Conservation (phyloP, 1,140 invertebrate species). For the Heliconius eleuchia region DNA sequence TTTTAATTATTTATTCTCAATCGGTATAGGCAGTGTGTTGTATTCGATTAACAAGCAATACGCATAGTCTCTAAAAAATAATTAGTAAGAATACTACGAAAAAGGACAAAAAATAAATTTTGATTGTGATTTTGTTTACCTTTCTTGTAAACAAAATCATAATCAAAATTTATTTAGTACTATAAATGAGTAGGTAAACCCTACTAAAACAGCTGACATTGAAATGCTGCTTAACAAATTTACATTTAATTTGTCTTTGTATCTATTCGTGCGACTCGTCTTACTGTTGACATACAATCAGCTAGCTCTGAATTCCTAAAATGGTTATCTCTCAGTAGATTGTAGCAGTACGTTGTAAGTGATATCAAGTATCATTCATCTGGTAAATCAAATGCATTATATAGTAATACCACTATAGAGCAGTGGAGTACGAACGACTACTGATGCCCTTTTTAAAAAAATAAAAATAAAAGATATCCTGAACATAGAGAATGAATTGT, state of each 20-base stretch:
- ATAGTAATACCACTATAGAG: too few species aligned
- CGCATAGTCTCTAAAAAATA: too few species aligned
- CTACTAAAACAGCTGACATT: background rate
- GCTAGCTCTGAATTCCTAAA: background rate
- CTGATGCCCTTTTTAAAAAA: too few species aligned
- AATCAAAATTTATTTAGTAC: too few species aligned
- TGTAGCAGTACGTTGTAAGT: background rate
- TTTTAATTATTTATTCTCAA: too few species aligned
- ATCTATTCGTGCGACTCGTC: background rate
- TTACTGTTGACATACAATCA: conserved; percentile 27
- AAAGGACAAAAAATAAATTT: background rate
- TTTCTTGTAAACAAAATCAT: too few species aligned
- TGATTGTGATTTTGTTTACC: background rate
- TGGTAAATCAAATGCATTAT: background rate
- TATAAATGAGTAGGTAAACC: background rate
- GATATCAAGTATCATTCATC: background rate
- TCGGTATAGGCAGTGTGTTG: too few species aligned
- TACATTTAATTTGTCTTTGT: background rate
- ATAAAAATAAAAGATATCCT: too few species aligned
- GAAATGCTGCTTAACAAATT: background rate
- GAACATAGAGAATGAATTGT: too few species aligned
- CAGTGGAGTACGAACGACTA: too few species aligned
- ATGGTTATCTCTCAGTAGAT: conserved; percentile 6
- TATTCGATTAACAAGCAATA: too few species aligned
- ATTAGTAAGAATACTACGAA: too few species aligned